These are phyloP conservation scores for Nanorana parkeri DNA, from an alignment of 2,113 vertebrate genomes.

Conservation along the genomic window DNA sequence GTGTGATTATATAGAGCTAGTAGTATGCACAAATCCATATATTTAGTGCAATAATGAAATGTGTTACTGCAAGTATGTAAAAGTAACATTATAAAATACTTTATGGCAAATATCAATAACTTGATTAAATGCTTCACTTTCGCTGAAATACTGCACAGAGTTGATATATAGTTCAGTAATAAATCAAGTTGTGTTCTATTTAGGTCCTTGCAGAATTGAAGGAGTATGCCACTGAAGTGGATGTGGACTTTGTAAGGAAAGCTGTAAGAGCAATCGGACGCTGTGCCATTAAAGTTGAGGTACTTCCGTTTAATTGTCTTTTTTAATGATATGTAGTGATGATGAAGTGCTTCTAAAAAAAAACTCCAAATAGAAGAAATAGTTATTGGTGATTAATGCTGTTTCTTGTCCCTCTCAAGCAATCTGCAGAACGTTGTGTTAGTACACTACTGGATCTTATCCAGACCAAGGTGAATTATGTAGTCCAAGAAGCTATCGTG, in stretches of 20 bases:
- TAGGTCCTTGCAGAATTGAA: constrained; percentile 97
- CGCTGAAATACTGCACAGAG: no score
- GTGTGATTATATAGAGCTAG: no score
- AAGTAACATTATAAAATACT: no score
- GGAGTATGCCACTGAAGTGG: constrained; percentile 96
- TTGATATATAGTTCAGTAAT: not conserved
- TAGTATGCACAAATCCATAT: no score
- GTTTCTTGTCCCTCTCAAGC: constrained; percentile 68
- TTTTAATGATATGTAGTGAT: not conserved
- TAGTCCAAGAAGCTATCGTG: constrained; percentile 97
- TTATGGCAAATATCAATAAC: no score
- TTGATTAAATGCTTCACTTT: no score
- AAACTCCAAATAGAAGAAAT: not conserved
- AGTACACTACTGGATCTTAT: constrained; percentile 96
- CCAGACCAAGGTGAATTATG: constrained; percentile 98
- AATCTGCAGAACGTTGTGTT: constrained; percentile 96
- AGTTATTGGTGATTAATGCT: not conserved
- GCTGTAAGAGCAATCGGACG: constrained; percentile 95
- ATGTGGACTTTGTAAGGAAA: constrained; percentile 97
- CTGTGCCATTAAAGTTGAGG: constrained; percentile 99
- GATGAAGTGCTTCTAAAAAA: not conserved
- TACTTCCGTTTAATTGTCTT: constrained; percentile 64
- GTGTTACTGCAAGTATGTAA: no score
- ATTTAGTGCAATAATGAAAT: no score
- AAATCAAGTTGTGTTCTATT: not conserved